Evolutionary conservation across 53 echinoderm and acorn worm species (phyloP).

Genomic region (Stichopus horrens): DNA sequence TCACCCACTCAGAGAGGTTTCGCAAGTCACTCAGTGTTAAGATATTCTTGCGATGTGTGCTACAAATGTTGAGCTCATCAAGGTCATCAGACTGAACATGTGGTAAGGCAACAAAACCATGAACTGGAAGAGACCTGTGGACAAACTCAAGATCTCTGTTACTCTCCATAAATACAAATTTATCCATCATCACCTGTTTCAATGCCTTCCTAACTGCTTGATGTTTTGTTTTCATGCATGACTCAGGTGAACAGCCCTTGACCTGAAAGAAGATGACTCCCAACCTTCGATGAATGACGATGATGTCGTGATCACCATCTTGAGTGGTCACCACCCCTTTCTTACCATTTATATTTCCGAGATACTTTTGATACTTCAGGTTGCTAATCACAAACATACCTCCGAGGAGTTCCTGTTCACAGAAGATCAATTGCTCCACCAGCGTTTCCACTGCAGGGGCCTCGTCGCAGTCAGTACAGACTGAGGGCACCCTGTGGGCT

Average conservation of each 20-base stretch:
- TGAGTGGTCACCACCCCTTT: neutral
- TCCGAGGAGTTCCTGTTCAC: neutral
- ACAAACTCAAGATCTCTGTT: constrained; percentile 23
- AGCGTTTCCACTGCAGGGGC: neutral
- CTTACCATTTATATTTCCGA: neutral
- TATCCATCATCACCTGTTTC: neutral
- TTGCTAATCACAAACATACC: constrained; percentile 25
- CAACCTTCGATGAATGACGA: neutral
- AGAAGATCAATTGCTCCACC: neutral
- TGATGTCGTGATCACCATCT: constrained; percentile 21
- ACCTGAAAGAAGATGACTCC: constrained; percentile 28
- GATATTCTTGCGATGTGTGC: neutral
- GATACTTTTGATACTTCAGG: constrained; percentile 5
- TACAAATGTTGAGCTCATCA: neutral
- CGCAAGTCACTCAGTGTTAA: neutral
- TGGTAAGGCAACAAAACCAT: constrained; percentile 7
- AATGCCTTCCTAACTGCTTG: neutral
- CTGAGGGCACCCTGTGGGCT: neutral
- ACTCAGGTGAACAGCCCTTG: neutral
- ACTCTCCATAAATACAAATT: constrained; percentile 11
- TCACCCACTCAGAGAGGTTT: neutral
- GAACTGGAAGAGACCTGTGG: neutral
- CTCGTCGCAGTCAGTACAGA: neutral
- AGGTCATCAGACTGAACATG: neutral
- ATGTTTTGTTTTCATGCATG: neutral